Evolutionary conservation across 2,797 vertebrate species (phyloP).

Genomic region (Rhadinocentrus ornatus): DNA sequence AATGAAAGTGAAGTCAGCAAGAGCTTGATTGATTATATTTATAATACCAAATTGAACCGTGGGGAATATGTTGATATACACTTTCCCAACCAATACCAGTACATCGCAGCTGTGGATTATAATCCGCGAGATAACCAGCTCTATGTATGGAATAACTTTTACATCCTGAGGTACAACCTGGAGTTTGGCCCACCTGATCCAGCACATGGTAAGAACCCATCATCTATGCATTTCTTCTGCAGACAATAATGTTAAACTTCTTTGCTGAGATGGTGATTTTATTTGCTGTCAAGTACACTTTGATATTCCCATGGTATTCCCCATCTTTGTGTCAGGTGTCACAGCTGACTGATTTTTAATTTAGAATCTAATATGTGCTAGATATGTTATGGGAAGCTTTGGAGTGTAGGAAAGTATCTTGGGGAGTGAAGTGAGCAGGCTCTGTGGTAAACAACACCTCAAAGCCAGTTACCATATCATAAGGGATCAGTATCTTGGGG

Average conservation of each 20-base stretch:
- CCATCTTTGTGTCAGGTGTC: constrained; percentile 70
- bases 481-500: constrained; percentile 76
- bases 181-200: constrained; percentile 97
- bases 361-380: constrained; percentile 81
- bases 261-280: constrained; percentile 52
- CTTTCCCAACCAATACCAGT: constrained; percentile 99
- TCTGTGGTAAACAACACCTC: constrained; percentile 83
- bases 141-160: constrained; percentile 99
- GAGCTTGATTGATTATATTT: constrained; percentile 96
- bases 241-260: constrained; percentile 51
- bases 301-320: constrained; percentile 63
- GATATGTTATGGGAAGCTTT: constrained; percentile 76
- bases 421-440: constrained; percentile 60
- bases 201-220: constrained; percentile 91
- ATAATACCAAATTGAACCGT: constrained; percentile 93
- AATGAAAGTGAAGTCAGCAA: constrained; percentile 97
- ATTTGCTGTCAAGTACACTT: constrained; percentile 56
- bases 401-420: constrained; percentile 62
- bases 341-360: constrained; percentile 81
- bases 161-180: constrained; percentile 96
- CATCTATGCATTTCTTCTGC: constrained; percentile 11
- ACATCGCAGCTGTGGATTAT: constrained; percentile 99
- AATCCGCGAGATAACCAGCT: constrained; percentile 99
- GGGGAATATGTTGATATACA: constrained; percentile 95
- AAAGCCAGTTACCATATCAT: constrained; percentile 80